Evolutionary conservation across 1,140 invertebrate species (phyloP).

Genomic region (Arctopsyche grandis): DNA sequence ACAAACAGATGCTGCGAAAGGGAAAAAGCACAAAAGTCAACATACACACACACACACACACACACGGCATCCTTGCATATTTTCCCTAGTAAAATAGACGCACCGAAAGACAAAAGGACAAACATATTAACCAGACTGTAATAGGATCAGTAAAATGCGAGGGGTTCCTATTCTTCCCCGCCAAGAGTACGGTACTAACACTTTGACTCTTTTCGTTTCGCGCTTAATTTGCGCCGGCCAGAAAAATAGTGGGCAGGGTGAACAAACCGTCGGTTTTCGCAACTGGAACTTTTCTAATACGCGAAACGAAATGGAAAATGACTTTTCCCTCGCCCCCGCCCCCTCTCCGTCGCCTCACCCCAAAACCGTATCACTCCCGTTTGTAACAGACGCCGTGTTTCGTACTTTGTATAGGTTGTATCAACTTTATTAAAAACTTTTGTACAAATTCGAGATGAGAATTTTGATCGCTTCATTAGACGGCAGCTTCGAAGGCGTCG

Average conservation of each 20-base stretch:
- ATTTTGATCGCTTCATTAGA: constrained; percentile 24
- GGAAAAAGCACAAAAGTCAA: constrained; percentile 21
- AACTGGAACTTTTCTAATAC: constrained; percentile 16
- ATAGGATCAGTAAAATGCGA: constrained; percentile 25
- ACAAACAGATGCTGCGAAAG: background rate
- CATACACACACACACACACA: background rate
- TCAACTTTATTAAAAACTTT: constrained; percentile 21
- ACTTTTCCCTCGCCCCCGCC: background rate
- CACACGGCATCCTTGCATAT: constrained; percentile 16
- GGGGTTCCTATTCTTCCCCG: background rate
- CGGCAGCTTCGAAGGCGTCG: background rate
- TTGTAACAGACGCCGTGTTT: background rate
- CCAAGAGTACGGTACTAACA: background rate
- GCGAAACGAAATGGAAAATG: constrained; percentile 1
- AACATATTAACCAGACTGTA: constrained; percentile 34
- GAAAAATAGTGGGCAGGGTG: constrained; percentile 3
- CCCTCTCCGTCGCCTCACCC: too few relatives aligned
- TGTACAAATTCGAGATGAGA: constrained; percentile 1
- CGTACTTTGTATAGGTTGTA: background rate
- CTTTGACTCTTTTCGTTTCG: constrained; percentile 18
- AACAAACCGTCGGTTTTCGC: background rate
- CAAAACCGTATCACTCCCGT: too few relatives aligned
- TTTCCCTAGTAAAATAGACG: background rate
- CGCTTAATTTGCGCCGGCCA: constrained; percentile 23
- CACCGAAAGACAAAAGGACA: constrained; percentile 30